Evolutionary conservation across 1,140 invertebrate genomes (phyloP).

Genomic region (Ips nitidus): DNA sequence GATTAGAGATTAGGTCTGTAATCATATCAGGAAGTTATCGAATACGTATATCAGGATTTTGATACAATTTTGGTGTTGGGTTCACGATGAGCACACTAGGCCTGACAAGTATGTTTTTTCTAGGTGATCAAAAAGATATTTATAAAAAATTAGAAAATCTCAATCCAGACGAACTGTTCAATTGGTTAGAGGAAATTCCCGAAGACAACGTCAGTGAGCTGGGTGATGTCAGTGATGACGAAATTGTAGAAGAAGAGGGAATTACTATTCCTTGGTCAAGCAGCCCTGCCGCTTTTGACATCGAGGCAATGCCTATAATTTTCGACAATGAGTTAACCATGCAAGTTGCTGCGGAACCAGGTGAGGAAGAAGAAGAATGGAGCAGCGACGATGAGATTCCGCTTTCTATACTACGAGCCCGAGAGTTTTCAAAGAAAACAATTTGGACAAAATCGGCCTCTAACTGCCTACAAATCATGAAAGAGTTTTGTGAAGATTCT

Average conservation of each 20-base stretch:
- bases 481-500: neutral
- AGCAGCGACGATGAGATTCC: conserved; percentile 2
- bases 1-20: too few species aligned
- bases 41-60: too few species aligned
- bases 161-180: neutral
- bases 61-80: conserved; percentile 9
- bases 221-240: conserved; percentile 2
- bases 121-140: neutral
- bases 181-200: conserved; percentile 1
- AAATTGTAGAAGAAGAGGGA: neutral
- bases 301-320: conserved; percentile 2
- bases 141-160: conserved; percentile 1
- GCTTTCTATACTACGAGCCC: neutral
- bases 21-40: too few species aligned
- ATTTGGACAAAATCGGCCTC: conserved; percentile 2
- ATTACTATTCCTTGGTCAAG: neutral
- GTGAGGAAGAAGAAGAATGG: neutral
- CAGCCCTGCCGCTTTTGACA: neutral
- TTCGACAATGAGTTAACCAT: neutral
- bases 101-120: neutral
- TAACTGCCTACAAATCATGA: neutral
- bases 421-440: neutral
- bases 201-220: neutral
- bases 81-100: neutral
- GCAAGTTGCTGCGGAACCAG: neutral